Base-by-base conservation (phyloP, 1,140 invertebrate genomes). In the Drosophila mojavensis region DNA sequence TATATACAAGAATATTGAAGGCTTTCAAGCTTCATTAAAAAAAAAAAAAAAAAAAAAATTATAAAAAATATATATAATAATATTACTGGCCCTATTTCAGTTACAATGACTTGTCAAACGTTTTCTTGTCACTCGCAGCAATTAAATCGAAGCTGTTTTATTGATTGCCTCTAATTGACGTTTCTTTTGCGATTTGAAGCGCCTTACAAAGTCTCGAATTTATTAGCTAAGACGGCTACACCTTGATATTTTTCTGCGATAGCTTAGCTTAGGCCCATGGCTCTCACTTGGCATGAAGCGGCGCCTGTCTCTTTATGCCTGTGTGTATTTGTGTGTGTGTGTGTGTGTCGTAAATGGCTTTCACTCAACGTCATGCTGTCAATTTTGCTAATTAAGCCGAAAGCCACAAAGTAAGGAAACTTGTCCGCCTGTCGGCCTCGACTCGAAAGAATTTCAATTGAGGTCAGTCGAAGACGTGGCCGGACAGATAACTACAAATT, bases 311-410 rank as follows among this genome's bases (percentile, higher is more conserved):
- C 20, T 24, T 24, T 24, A 24, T 24, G 20, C 2, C 20, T 24
- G 20, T 24, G 20, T 20, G 20, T 20, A 2, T 70, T 41, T 55
- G 62, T 48, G 50, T 62, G 41, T 13, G 28, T 64, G 51, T 50
- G 55, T 50, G 51, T 64, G 43, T 10, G 30, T 39, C 60, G 60
- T 64, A 60, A 77, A 47, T 54, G 73, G 47, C 59, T 53, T 72
- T 76, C 67, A 79, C 51, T 76, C 67, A 70, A 66, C 56, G 65
- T 78, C 72, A 70, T 65, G 65, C 68, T 79, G 68, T 79, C 77
- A 79, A 72, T 76, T 76, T 76, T 76, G 68, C 63, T 76, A 76
- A 79, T 79, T 79, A 79, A 63, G 67, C 61, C 72, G 47, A 78
- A 71, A 75, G 61, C 61, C 73, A 45, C 68, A 63, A 72, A 67